Base-by-base conservation (phyloP, 2,113 vertebrate species). In the Sebastes schlegelii region DNA sequence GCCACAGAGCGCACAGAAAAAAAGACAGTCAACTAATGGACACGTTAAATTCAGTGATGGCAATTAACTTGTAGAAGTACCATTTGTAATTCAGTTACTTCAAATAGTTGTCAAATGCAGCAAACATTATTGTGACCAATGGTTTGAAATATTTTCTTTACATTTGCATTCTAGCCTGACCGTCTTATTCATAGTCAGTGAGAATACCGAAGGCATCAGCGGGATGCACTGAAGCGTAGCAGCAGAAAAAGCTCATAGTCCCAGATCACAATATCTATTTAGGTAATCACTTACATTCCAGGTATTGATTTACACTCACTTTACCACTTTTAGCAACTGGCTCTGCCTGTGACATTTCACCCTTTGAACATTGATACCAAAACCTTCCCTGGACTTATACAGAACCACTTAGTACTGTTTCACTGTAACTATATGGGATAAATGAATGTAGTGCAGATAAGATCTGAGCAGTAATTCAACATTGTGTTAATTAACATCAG, bases 231-330 rank as follows among this genome's bases (percentile, higher is more conserved):
- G 70, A 71, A 85, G 88, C 70, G 1, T 40, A 55, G 17, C 67
- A 72, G 68, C 23, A 83, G 58, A 73, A 82, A 85, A 79, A 74
- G 54, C 69, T 21, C 49, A 72, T 8, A 72, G 68, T 57, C 72
- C 19, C 19, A 74, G 49, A 91, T 87, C 88, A 78, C 34, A 76
- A 83, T 86, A 84, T 80, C 85, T 84, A 77, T 87, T 84, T 57
- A 52, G 65, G 79, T 69, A 87, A 89, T 90, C 69, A 77, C 57
- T 80, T 84, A 82, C 71, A 83, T 72, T 80, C 17, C 16, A 72
- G 80, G 51, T 79, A 84, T 80, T 80, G 83, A 88, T 87, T 91
- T 82, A 78, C 51, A 78, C 74, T 91, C 72, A 54, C 77, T 82
- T 77, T 81, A 58, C 80, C 61, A 77, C 40, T 54, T 79, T 79